These are phyloP conservation scores for Nomada flava DNA, from an alignment of 2,888 invertebrate genomes.

Conservation along the genomic window DNA sequence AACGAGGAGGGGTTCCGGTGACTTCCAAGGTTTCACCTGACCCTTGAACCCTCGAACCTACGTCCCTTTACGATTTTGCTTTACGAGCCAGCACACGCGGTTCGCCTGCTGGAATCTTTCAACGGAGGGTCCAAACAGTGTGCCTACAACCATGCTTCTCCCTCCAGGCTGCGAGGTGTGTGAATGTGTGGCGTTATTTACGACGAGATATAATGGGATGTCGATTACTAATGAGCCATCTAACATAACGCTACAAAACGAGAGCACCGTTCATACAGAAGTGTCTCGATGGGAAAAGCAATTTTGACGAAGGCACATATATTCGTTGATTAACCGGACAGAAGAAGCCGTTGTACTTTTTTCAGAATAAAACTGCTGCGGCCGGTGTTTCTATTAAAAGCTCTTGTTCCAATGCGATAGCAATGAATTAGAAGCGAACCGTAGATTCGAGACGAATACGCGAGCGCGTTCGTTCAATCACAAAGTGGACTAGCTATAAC, in stretches of 20 bases:
- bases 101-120: constrained; percentile 31
- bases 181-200: constrained; percentile 76
- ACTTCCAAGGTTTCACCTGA: constrained; percentile 48
- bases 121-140: constrained; percentile 12
- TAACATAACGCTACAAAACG: constrained; percentile 67
- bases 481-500: constrained; percentile 39
- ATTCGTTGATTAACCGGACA: no score
- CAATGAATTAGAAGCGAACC: constrained; percentile 39
- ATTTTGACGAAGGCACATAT: no score
- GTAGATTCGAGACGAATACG: constrained; percentile 15
- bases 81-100: constrained; percentile 70
- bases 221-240: constrained; percentile 81
- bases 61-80: constrained; percentile 75
- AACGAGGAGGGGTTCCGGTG: constrained; percentile 7
- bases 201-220: constrained; percentile 80
- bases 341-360: no score
- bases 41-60: constrained; percentile 46
- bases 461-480: constrained; percentile 33
- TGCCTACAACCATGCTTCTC: constrained; percentile 70
- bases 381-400: neutral
- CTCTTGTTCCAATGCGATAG: neutral
- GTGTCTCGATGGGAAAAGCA: constrained; percentile 14
- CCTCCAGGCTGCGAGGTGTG: neutral
- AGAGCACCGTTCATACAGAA: constrained; percentile 34
- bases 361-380: neutral